phyloP scores from a whole-genome alignment of 2,797 vertebrate species.

The Scyliorhinus canicula region DNA sequence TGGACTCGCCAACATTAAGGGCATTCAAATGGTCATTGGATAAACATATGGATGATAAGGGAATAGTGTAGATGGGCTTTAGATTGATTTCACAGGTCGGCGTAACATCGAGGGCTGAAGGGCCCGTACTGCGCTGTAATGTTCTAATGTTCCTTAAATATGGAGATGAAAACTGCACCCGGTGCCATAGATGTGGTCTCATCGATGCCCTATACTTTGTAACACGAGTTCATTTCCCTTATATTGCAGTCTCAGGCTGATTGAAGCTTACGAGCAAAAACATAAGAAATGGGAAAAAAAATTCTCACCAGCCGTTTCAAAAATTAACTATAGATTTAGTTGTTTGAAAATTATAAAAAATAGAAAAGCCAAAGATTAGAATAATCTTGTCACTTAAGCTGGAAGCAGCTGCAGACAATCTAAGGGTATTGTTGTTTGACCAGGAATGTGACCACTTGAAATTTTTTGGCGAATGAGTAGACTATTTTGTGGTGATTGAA shows the following conservation, averaged over 20 bases:
- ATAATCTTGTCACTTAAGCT: background rate
- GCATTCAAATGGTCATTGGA: too few relatives aligned
- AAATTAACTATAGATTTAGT: background rate
- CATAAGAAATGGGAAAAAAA: background rate
- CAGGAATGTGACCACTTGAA: background rate
- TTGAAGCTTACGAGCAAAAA: background rate
- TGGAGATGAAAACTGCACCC: background rate
- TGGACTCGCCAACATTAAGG: too few relatives aligned
- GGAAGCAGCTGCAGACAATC: background rate
- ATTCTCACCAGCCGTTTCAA: background rate
- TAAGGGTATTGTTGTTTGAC: background rate
- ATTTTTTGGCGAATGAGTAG: background rate
- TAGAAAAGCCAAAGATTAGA: background rate
- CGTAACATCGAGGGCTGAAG: too few relatives aligned
- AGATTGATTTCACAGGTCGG: too few relatives aligned
- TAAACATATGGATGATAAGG: too few relatives aligned
- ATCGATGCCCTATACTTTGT: background rate
- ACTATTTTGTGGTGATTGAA: background rate
- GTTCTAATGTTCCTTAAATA: background rate
- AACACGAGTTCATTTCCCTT: background rate
- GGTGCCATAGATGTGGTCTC: too few relatives aligned
- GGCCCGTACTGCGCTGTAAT: too few relatives aligned
- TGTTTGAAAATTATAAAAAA: background rate
- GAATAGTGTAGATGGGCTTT: too few relatives aligned
- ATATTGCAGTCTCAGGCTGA: background rate